These are phyloP conservation scores for Diorhabda carinulata DNA, from an alignment of 1,140 invertebrate species.

Conservation along the genomic window DNA sequence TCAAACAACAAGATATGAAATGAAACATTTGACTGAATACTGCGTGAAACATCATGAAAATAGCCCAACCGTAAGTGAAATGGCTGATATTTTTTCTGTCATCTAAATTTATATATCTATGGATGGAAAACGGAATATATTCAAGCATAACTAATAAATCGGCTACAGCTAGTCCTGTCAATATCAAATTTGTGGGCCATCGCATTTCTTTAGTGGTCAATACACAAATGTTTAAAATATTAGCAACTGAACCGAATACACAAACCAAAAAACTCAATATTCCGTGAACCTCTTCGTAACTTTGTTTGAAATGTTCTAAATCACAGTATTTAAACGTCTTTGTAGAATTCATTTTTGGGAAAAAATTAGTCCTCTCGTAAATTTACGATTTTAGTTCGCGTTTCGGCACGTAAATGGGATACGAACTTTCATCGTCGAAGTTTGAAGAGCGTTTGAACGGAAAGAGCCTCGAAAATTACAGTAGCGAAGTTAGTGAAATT, in stretches of 20 bases:
- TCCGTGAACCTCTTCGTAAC: slow-evolving; percentile 64
- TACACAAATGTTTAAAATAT: slow-evolving; percentile 90
- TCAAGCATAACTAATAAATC: slow-evolving; percentile 92
- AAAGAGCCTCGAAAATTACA: too few species aligned
- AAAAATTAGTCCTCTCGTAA: too few species aligned
- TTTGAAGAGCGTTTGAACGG: too few species aligned
- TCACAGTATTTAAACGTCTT: slow-evolving; percentile 26
- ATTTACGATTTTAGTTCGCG: too few species aligned
- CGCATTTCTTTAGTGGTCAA: slow-evolving; percentile 85
- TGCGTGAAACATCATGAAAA: slow-evolving; percentile 79
- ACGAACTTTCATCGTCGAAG: too few species aligned
- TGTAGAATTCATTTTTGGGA: too few species aligned
- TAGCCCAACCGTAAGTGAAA: slow-evolving; percentile 72
- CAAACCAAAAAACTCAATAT: slow-evolving; percentile 78
- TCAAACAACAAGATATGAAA: slow-evolving; percentile 90
- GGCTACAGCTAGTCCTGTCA: slow-evolving; percentile 83
- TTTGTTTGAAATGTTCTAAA: slow-evolving; percentile 47
- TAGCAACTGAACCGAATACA: slow-evolving; percentile 87
- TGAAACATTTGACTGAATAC: slow-evolving; percentile 83
- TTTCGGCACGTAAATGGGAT: too few species aligned
- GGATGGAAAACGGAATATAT: slow-evolving; percentile 85
- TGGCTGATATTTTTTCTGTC: slow-evolving; percentile 56
- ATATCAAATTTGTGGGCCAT: slow-evolving; percentile 79
- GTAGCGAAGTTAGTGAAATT: too few species aligned
- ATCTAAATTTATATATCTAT: slow-evolving; percentile 65